These are phyloP conservation scores for Octopus sinensis DNA, from an alignment of 1,140 invertebrate genomes.

Conservation along the genomic window DNA sequence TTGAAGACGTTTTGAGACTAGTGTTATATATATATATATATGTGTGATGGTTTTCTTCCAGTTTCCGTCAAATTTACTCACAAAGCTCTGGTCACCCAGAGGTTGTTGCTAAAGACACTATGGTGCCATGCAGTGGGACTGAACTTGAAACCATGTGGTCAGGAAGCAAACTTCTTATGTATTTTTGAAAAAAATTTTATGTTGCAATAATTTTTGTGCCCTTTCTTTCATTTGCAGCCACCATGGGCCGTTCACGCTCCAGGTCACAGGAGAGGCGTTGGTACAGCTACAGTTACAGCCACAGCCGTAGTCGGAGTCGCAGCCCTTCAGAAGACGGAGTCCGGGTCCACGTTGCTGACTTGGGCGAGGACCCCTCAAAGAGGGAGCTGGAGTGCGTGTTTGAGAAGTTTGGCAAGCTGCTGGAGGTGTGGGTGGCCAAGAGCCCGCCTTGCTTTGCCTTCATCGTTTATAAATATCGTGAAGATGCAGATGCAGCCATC, in stretches of 20 bases:
- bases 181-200: too few relatives aligned
- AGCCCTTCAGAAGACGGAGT: slow-evolving; percentile 36
- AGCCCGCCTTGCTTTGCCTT: slow-evolving; percentile 58
- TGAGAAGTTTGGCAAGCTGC: slow-evolving; percentile 52
- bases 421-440: slow-evolving; percentile 55
- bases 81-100: too few relatives aligned
- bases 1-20: too few relatives aligned
- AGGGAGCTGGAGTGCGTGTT: slow-evolving; percentile 49
- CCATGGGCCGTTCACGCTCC: slow-evolving; percentile 14
- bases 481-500: slow-evolving; percentile 52
- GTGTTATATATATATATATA: too few relatives aligned
- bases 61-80: too few relatives aligned
- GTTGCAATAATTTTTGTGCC: neutral
- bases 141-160: too few relatives aligned
- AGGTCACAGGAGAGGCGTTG: slow-evolving; percentile 13
- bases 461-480: slow-evolving; percentile 51
- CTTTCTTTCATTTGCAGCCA: neutral
- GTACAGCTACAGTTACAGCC: slow-evolving; percentile 27
- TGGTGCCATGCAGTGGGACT: too few relatives aligned
- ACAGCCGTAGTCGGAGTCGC: slow-evolving; percentile 16
- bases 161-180: too few relatives aligned
- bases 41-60: too few relatives aligned
- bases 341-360: slow-evolving; percentile 52
- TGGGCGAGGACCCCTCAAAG: slow-evolving; percentile 47
- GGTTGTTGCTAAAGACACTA: too few relatives aligned